Evolutionary conservation across 2,113 vertebrate genomes (phyloP).

Genomic region (Cettia cetti): DNA sequence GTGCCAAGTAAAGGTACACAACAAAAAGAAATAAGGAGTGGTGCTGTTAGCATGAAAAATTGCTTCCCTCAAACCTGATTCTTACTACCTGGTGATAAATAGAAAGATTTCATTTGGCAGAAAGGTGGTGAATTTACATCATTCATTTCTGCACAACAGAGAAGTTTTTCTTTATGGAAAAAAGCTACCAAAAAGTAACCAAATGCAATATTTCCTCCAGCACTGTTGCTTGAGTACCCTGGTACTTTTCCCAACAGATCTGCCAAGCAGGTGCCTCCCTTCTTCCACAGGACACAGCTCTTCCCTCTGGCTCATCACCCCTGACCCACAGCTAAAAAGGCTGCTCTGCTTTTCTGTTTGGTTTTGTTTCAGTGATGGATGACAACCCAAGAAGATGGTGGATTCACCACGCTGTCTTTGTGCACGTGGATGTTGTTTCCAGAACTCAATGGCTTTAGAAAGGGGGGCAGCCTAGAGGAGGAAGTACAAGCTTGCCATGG

Average conservation of each 20-base stretch:
- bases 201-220: neutral
- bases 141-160: neutral
- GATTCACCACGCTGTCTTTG: neutral
- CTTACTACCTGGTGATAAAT: neutral
- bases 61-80: neutral
- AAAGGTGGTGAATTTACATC: neutral
- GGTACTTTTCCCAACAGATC: neutral
- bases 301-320: neutral
- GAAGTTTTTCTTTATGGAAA: neutral
- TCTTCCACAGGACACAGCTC: neutral
- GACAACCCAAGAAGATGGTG: neutral
- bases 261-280: neutral
- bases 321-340: neutral
- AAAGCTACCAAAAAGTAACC: neutral
- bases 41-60: neutral
- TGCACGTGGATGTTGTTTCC: neutral
- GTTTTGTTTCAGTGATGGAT: neutral
- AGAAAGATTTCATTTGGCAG: neutral
- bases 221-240: neutral
- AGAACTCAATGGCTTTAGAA: neutral
- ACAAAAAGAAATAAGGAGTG: neutral
- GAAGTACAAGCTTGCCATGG: neutral
- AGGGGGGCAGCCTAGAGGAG: neutral
- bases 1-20: neutral
- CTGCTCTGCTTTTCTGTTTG: neutral